Conservation (phyloP, 2,888 invertebrate species). For the Dione juno region DNA sequence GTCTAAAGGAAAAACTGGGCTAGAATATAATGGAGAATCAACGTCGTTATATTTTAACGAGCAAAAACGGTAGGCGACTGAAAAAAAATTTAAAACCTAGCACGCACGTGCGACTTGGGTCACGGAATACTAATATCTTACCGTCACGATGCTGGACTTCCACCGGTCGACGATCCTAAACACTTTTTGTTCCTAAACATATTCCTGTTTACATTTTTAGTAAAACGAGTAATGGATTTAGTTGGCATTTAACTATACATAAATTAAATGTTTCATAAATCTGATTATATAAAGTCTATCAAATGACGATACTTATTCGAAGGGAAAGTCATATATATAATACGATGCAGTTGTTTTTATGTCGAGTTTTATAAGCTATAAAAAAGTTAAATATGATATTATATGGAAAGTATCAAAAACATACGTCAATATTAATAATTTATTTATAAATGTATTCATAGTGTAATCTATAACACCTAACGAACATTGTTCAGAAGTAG, state of each 20-base stretch:
- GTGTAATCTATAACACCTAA: background rate
- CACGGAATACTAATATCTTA: slow-evolving; percentile 34
- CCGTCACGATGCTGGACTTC: slow-evolving; percentile 19
- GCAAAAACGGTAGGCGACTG: slow-evolving; percentile 35
- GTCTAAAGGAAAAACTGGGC: slow-evolving; percentile 43
- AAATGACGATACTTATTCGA: too few relatives aligned
- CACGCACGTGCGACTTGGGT: slow-evolving; percentile 38
- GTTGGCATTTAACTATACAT: too few relatives aligned
- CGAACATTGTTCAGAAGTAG: slow-evolving; percentile 3
- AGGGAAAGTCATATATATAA: too few relatives aligned
- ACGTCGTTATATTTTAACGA: slow-evolving; percentile 44
- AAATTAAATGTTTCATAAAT: too few relatives aligned
- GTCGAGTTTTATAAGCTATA: too few relatives aligned
- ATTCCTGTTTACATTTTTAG: too few relatives aligned
- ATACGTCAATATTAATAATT: background rate
- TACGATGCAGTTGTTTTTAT: too few relatives aligned
- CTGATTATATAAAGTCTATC: too few relatives aligned
- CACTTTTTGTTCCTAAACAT: background rate
- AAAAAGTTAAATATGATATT: too few relatives aligned
- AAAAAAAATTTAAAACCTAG: slow-evolving; percentile 33
- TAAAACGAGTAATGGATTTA: too few relatives aligned
- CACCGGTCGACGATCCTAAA: slow-evolving; percentile 15
- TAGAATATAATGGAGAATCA: slow-evolving; percentile 45
- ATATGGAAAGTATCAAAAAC: background rate
- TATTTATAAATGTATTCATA: background rate